Evolutionary conservation across 2,797 vertebrate genomes (phyloP).

Genomic region (Microchirus variegatus): DNA sequence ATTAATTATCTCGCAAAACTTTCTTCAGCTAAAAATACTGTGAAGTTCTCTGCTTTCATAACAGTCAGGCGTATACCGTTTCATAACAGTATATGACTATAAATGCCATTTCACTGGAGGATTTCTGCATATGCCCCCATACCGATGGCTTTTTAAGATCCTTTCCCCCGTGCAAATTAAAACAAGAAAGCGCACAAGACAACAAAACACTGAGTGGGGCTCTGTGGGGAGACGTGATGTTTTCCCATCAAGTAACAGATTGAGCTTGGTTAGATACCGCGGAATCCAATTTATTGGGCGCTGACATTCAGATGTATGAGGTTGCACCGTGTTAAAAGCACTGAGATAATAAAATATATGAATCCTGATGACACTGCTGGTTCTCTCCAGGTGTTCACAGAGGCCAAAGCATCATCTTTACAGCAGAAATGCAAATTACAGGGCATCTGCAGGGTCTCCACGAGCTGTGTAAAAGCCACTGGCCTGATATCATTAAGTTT

Average conservation of each 20-base stretch:
- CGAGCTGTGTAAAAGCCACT: slow-evolving; percentile 48
- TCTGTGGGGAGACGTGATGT: slow-evolving; percentile 28
- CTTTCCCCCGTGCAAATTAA: slow-evolving; percentile 9
- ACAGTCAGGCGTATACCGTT: no score
- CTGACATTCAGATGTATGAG: slow-evolving; percentile 56
- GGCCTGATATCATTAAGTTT: slow-evolving; percentile 56
- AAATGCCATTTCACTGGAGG: no score
- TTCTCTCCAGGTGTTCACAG: slow-evolving; percentile 55
- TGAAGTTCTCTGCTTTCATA: no score
- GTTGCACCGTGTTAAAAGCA: slow-evolving; percentile 41
- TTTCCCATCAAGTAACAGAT: slow-evolving; percentile 32
- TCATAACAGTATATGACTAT: no score
- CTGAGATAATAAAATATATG: slow-evolving; percentile 47
- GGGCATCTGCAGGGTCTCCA: slow-evolving; percentile 44
- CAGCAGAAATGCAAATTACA: slow-evolving; percentile 59
- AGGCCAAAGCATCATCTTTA: slow-evolving; percentile 35
- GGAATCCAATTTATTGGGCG: slow-evolving; percentile 41
- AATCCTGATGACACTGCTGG: slow-evolving; percentile 53
- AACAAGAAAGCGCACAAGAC: slow-evolving; percentile 28
- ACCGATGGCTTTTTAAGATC: slow-evolving; percentile 25
- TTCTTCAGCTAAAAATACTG: no score
- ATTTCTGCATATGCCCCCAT: slow-evolving; percentile 4
- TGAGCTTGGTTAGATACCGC: slow-evolving; percentile 27
- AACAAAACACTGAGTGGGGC: slow-evolving; percentile 2
- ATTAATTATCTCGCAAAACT: no score